Evolutionary conservation across 2,113 vertebrate species (phyloP).

Genomic region (Pelusios castaneus): DNA sequence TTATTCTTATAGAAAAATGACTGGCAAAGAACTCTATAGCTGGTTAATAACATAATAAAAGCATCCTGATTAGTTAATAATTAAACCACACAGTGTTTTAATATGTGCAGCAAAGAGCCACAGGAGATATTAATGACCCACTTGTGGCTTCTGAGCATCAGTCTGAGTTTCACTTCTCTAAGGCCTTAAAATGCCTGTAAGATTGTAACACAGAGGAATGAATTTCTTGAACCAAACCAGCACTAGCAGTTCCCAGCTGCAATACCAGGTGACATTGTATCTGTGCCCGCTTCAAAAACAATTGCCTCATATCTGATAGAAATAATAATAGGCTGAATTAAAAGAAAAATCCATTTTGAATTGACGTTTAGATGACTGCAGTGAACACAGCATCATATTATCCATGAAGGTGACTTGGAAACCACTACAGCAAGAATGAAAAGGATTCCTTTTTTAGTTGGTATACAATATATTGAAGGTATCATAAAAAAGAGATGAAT

Average conservation of each 20-base stretch:
- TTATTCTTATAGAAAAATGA: too few relatives aligned
- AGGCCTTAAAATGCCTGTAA: neutral
- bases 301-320: neutral
- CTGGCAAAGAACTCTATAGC: too few relatives aligned
- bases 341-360: neutral
- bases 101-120: too few relatives aligned
- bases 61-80: too few relatives aligned
- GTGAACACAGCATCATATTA: too few relatives aligned
- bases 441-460: neutral
- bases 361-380: too few relatives aligned
- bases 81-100: too few relatives aligned
- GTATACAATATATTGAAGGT: neutral
- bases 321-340: neutral
- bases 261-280: neutral
- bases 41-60: too few relatives aligned
- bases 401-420: too few relatives aligned
- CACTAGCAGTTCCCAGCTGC: neutral
- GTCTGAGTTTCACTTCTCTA: too few relatives aligned
- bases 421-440: neutral
- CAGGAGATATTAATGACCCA: too few relatives aligned
- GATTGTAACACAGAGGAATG: neutral
- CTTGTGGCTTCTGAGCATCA: too few relatives aligned
- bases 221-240: neutral
- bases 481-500: neutral
- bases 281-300: neutral